phyloP scores from a whole-genome alignment of 2,888 invertebrate species.

The Spialia ferax region DNA sequence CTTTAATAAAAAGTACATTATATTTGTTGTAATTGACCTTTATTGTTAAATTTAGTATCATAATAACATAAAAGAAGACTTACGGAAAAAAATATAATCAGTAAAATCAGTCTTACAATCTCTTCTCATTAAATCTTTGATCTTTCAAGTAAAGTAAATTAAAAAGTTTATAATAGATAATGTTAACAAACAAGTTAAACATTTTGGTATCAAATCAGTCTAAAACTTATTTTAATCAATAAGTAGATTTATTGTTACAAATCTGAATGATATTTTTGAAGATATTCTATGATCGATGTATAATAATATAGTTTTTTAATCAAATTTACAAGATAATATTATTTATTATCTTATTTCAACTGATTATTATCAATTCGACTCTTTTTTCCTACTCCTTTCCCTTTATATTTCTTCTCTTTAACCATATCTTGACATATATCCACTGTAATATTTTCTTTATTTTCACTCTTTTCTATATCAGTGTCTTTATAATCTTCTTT shows the following conservation, averaged over 20 bases:
- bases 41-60: too few species aligned
- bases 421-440: neutral
- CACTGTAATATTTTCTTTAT: neutral
- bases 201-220: neutral
- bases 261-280: too few species aligned
- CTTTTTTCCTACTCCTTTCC: constrained; percentile 3
- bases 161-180: neutral
- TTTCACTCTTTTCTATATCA: neutral
- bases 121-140: neutral
- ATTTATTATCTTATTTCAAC: neutral
- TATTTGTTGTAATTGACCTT: too few species aligned
- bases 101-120: neutral
- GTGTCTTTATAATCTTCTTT: neutral
- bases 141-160: too few species aligned
- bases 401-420: neutral
- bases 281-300: too few species aligned
- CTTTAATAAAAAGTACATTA: too few species aligned
- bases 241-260: too few species aligned
- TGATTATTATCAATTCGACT: neutral
- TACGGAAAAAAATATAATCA: neutral
- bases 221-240: too few species aligned
- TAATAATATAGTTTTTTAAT: too few species aligned
- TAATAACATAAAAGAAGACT: neutral
- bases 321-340: too few species aligned
- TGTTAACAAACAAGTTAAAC: neutral